Evolutionary conservation across 2,113 vertebrate species (phyloP).

Genomic region (Gallinago jamesoni): DNA sequence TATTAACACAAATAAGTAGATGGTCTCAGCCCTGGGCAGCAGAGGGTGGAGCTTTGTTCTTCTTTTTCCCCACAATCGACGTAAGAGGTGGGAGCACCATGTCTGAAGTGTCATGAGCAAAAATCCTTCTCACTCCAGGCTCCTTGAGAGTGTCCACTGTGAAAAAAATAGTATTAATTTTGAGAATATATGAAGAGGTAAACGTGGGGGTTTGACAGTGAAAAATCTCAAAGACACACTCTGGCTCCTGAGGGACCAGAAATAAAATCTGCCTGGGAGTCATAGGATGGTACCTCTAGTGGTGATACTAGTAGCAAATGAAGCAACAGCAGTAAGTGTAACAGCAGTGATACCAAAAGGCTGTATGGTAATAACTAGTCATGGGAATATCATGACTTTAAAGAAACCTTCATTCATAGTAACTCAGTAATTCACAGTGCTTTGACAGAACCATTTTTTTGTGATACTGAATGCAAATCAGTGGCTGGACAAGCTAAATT

Average conservation of each 20-base stretch:
- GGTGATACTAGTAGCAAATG: not conserved
- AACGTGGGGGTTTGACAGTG: not conserved
- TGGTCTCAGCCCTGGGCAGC: not conserved
- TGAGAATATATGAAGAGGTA: not conserved
- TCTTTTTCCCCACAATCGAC: not conserved
- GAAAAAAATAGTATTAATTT: too few species aligned
- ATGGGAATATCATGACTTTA: not conserved
- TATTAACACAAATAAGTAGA: not conserved
- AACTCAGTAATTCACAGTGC: not conserved
- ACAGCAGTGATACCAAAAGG: not conserved
- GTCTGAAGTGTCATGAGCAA: not conserved
- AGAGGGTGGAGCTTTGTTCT: not conserved
- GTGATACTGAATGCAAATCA: not conserved
- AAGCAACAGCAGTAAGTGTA: not conserved
- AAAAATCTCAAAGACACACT: not conserved
- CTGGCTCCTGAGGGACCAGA: not conserved
- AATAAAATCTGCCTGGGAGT: not conserved
- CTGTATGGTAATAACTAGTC: not conserved
- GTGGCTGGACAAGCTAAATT: not conserved
- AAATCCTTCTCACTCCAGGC: not conserved
- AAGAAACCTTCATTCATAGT: not conserved
- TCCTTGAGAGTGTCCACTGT: not conserved
- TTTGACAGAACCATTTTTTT: not conserved
- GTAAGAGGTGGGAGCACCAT: not conserved
- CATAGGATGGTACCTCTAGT: not conserved